Conservation (phyloP, 2,888 invertebrate species). For the Xanthia togata region DNA sequence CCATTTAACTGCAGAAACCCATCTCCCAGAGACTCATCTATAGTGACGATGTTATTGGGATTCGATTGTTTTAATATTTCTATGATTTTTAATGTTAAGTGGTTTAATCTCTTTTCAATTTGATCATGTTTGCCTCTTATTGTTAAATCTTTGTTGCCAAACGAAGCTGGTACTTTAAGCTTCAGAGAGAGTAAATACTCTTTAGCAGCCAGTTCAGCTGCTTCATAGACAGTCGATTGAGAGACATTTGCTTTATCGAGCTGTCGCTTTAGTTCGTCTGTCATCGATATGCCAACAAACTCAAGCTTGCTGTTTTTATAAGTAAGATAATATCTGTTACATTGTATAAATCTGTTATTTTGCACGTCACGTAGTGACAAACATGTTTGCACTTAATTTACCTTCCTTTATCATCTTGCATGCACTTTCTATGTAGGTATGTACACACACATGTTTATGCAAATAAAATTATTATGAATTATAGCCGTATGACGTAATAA, state of each 20-base stretch:
- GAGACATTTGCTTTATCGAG: slow-evolving; percentile 1
- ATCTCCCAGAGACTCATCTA: slow-evolving; percentile 41
- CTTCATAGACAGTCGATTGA: slow-evolving; percentile 26
- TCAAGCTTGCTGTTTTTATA: slow-evolving; percentile 39
- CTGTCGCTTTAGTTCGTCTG: slow-evolving; percentile 14
- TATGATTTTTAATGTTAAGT: background rate
- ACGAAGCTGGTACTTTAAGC: background rate
- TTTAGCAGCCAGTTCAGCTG: slow-evolving; percentile 15
- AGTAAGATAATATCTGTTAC: no score
- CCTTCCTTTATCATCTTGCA: no score
- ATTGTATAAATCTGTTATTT: no score
- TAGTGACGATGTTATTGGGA: slow-evolving; percentile 14
- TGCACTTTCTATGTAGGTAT: no score
- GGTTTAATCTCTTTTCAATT: background rate
- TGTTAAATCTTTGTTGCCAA: background rate
- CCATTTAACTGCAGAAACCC: slow-evolving; percentile 37
- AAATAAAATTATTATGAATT: no score
- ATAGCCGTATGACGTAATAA: no score
- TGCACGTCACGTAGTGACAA: no score
- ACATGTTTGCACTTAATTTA: no score
- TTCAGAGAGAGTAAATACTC: background rate
- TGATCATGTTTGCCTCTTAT: background rate
- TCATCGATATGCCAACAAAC: slow-evolving; percentile 28
- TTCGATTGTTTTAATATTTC: slow-evolving; percentile 30
- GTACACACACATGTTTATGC: no score